A percentile compares a stretch with the other conserved stretches of the same genome.
Evolutionary conservation across 2,113 vertebrate genomes (phyloP).

Genomic region (Silurus asotus): DNA sequence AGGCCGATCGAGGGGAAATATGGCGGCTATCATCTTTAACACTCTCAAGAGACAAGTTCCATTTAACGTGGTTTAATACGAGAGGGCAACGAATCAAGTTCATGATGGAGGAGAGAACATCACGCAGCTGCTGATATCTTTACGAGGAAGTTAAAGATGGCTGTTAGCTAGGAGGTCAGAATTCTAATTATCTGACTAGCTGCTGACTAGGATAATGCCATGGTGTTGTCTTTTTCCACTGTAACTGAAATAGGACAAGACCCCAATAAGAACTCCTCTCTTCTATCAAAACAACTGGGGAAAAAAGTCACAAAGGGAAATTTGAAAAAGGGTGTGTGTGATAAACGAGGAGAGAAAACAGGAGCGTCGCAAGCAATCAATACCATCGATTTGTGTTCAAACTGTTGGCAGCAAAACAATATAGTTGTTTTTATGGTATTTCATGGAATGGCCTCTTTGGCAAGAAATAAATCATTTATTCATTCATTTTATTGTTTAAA

Average conservation of each 20-base stretch:
- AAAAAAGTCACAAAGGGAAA: not conserved
- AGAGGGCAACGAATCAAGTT: slow-evolving; percentile 46
- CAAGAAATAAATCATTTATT: slow-evolving; percentile 73
- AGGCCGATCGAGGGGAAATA: slow-evolving; percentile 58
- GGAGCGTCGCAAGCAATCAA: slow-evolving; percentile 75
- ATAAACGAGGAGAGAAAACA: slow-evolving; percentile 71
- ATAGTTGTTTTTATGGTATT: slow-evolving; percentile 68
- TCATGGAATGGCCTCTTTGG: slow-evolving; percentile 71
- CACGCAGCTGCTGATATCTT: slow-evolving; percentile 2
- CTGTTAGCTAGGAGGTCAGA: too few relatives aligned
- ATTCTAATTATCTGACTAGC: not conserved
- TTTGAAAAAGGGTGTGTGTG: slow-evolving; percentile 51
- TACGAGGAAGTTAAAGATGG: not conserved
- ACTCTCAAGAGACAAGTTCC: slow-evolving; percentile 41
- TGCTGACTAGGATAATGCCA: not conserved
- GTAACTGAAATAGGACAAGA: not conserved
- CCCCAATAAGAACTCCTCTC: not conserved
- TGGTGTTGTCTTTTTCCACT: not conserved
- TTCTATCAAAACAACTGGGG: not conserved
- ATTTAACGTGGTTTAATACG: slow-evolving; percentile 52
- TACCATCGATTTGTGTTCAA: slow-evolving; percentile 78
- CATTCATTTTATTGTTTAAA: slow-evolving; percentile 50
- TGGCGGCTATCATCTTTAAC: not conserved
- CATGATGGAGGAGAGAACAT: slow-evolving; percentile 46
- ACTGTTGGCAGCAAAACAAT: slow-evolving; percentile 75